Evolutionary conservation across 2,888 invertebrate genomes (phyloP).

Genomic region (Xestia ashworthii): DNA sequence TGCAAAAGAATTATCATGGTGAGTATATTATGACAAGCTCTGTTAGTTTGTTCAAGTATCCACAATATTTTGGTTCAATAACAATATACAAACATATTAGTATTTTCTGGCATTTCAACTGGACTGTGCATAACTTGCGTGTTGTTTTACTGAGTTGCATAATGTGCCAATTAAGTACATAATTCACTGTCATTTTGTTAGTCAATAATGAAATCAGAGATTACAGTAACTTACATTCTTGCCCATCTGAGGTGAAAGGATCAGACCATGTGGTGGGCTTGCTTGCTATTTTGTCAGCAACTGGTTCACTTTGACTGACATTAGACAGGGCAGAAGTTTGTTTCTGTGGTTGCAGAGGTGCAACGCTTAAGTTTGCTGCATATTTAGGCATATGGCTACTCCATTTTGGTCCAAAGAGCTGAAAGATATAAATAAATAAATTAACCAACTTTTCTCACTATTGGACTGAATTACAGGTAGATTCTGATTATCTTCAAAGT

Average conservation of each 20-base stretch:
- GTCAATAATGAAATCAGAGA: slow-evolving; percentile 34
- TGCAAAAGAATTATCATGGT: slow-evolving; percentile 86
- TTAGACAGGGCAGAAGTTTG: slow-evolving; percentile 85
- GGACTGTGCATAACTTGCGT: slow-evolving; percentile 63
- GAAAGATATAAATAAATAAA: slow-evolving; percentile 68
- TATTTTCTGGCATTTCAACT: slow-evolving; percentile 55
- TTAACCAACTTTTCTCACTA: neutral
- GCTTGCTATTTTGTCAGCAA: slow-evolving; percentile 72
- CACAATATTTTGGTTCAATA: slow-evolving; percentile 46
- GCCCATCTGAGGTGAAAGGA: slow-evolving; percentile 85
- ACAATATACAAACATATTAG: slow-evolving; percentile 30
- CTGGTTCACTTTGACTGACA: slow-evolving; percentile 69
- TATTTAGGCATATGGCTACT: slow-evolving; percentile 95
- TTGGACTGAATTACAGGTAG: neutral
- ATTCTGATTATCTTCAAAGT: neutral
- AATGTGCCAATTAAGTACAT: slow-evolving; percentile 60
- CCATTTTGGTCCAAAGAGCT: slow-evolving; percentile 96
- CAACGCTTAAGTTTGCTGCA: slow-evolving; percentile 95
- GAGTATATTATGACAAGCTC: slow-evolving; percentile 68
- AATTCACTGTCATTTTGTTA: slow-evolving; percentile 44
- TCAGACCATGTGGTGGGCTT: slow-evolving; percentile 81
- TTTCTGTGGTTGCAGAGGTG: slow-evolving; percentile 95
- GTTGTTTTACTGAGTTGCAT: slow-evolving; percentile 61
- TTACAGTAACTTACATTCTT: slow-evolving; percentile 85
- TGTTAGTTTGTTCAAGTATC: slow-evolving; percentile 46